Evolutionary conservation across 2,797 vertebrate species (phyloP).

Genomic region (Astyanax mexicanus): DNA sequence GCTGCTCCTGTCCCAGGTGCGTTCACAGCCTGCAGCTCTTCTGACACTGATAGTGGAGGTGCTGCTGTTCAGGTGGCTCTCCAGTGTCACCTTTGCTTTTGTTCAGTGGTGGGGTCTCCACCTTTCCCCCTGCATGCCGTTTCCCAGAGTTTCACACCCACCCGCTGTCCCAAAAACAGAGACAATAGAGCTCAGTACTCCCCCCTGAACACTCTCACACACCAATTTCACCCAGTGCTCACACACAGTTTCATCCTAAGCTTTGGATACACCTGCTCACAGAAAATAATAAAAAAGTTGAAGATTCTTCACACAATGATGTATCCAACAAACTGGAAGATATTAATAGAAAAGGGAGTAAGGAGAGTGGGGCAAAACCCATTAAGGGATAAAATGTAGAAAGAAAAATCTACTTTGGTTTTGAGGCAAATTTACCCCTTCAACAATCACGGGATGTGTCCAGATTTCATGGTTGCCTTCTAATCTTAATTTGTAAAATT

Average conservation of each 20-base stretch:
- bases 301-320: no score
- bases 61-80: slow-evolving; percentile 68
- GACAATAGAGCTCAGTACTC: slow-evolving; percentile 64
- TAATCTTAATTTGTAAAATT: no score
- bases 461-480: no score
- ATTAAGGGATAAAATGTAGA: no score
- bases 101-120: slow-evolving; percentile 69
- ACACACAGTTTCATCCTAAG: background rate
- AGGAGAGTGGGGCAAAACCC: no score
- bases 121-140: slow-evolving; percentile 65
- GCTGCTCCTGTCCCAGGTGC: slow-evolving; percentile 64
- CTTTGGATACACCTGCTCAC: background rate
- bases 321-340: no score
- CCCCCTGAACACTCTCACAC: slow-evolving; percentile 34
- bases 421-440: no score
- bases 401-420: no score
- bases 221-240: background rate
- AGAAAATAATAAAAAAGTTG: no score
- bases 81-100: slow-evolving; percentile 78
- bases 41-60: slow-evolving; percentile 73
- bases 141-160: slow-evolving; percentile 62
- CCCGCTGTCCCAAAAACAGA: slow-evolving; percentile 65
- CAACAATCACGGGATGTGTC: no score
- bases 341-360: no score
- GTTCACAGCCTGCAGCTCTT: slow-evolving; percentile 65